Evolutionary conservation across 1,140 invertebrate species (phyloP), one percentile per base, ranked within the genome.

Genomic region (Neocloeon triangulifer): DNA sequence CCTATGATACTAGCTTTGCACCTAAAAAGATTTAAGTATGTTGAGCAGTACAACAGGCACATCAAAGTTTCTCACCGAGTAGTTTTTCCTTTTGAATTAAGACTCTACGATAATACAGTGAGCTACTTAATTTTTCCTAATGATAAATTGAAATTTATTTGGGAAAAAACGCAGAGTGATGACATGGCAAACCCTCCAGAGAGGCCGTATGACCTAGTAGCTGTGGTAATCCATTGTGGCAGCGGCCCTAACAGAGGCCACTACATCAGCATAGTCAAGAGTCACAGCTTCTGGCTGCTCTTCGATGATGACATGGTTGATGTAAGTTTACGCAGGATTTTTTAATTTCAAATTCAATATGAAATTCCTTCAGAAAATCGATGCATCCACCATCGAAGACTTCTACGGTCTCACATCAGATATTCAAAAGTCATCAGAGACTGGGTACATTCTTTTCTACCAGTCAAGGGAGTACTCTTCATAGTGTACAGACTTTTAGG

Each of bases 241-340:
- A 94, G 84, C 41, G 92, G 92, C 29, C 89, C 92, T 41, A 99
- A 98, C 60, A 64, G 95, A 39, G 95, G 95, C 22, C 95, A 99
- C 59, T 99, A 99, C 56, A 98, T 99, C 55, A 95, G 85, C 51
- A 92, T 99, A 55, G 94, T 99, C 17, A 99, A 98, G 59, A 94
- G 86, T 52, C 86, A 96, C 58, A 88, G 91, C 19, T 89, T 95
- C 53, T 99, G 94, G 95, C 61, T 99, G 38, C 66, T 99, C 1
- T 99, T 99, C 62, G 95, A 99, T 57, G 94, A 99, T 59, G 95
- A 99, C 54, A 88, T 97, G 71, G 94, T 99, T 35, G 92, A 98
- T 66, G 88, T 94, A 66, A 76, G 78, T 73, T 21, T 16, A 6
- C 40, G 36, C 10, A 16, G 10, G 33, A 26, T 16, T 31, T 23